Evolutionary conservation across 1,140 invertebrate species (phyloP), one percentile per base, ranked within the genome.

Genomic region (Sycobia sp.): DNA sequence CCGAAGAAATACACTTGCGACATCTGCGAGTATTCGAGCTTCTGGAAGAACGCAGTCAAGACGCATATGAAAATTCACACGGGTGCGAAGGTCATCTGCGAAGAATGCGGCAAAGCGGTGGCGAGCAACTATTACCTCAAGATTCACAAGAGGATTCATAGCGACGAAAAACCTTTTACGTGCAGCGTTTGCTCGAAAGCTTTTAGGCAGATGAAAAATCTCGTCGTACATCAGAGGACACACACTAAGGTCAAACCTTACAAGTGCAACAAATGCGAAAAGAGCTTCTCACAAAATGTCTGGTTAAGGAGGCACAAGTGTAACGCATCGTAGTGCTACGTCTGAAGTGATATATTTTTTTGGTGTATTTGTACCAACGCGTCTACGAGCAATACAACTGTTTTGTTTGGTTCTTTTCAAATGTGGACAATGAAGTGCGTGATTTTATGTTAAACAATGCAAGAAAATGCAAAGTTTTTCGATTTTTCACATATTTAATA

Each of bases 1-100:
- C 59, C 73, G 0, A 73, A 91, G 41, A 77, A 73, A n/a, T 66
- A 73, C 60, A 77, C 76, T 18, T 79, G 77, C 51, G 71, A 68
- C 9, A 25, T 73, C 7, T 79, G 77, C 49, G 62, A 73, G 11
- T 79, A 77, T 27, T 74, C 77, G 56, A 78, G 71, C n/a, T 69
- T 74, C n/a, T 78, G 76, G 76, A 78, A 77, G 39, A 67, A 71
- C 4, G 79, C 73, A n/a, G 80, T 96, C 53, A 95, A 94, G 77
- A 84, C 91, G 36, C 95, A 97, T 75, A 92, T 96, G 83, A 88
- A 87, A 74, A 84, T 86, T 18, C 87, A 90, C 69, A 77, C 71
- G 1, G 75, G 78, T 4, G 71, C 79, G 58, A 76, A 78, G 69
- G 85, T 89, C 62, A 80, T 89, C 2, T 80, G 78, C 59, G 72